Percentiles rank a stretch among this genome's conserved stretches.
These are phyloP conservation scores for Probaryconus sp. DNA, from an alignment of 1,140 invertebrate genomes.

Conservation along the genomic window DNA sequence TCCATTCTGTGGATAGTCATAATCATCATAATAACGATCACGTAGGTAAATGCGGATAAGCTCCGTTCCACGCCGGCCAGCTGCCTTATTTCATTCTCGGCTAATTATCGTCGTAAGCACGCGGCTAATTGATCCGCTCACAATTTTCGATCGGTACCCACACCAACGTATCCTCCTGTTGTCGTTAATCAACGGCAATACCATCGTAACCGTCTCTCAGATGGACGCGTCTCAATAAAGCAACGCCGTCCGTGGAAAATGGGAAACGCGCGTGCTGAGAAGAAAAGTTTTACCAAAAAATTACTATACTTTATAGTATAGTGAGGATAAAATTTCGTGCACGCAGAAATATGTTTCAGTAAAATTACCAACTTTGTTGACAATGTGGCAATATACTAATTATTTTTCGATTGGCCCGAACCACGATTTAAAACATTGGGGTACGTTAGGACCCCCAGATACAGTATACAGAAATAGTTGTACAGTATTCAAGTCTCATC, in stretches of 20 bases:
- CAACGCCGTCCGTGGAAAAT: constrained; percentile 50
- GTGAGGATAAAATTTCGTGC: too few species aligned
- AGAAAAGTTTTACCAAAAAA: too few species aligned
- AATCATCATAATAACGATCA: constrained; percentile 77
- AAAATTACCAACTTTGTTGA: too few species aligned
- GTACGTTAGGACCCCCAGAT: too few species aligned
- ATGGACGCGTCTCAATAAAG: constrained; percentile 14
- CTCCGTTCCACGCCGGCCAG: constrained; percentile 70
- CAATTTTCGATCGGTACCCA: constrained; percentile 57
- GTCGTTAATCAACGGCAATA: constrained; percentile 38
- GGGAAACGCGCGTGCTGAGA: too few species aligned
- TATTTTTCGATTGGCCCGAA: too few species aligned
- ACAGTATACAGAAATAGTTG: too few species aligned
- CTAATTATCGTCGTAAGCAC: constrained; percentile 77
- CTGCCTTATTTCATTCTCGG: constrained; percentile 73
- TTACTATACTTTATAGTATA: too few species aligned
- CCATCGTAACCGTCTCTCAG: constrained; percentile 17
- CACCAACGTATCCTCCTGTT: constrained; percentile 45
- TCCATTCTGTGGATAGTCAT: constrained; percentile 66
- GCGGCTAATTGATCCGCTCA: constrained; percentile 74
- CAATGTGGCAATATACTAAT: too few species aligned
- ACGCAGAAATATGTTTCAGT: too few species aligned
- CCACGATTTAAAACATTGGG: too few species aligned
- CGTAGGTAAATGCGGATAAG: constrained; percentile 73
- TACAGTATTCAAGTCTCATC: too few species aligned